Evolutionary conservation across 2,888 invertebrate genomes (phyloP).

Genomic region (Agonopterix subpropinquella): DNA sequence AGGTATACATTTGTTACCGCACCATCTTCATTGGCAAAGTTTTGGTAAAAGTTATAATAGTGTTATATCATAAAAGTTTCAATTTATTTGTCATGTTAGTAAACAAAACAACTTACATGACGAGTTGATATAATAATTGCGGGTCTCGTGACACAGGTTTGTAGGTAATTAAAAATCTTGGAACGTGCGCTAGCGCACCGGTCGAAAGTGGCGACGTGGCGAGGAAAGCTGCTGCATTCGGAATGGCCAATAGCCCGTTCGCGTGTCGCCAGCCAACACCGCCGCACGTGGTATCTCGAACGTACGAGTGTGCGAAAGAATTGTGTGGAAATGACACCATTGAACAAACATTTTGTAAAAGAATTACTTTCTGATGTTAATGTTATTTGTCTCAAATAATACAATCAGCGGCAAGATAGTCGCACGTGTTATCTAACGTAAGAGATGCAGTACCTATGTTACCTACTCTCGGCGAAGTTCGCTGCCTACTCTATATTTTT

Average conservation of each 20-base stretch:
- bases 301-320: background rate
- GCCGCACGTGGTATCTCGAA: background rate
- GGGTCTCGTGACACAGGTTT: conserved; percentile 26
- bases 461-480: no score
- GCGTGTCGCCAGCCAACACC: conserved; percentile 1
- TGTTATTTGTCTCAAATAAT: no score
- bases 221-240: conserved; percentile 60
- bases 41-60: no score
- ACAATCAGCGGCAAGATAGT: no score
- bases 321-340: background rate
- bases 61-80: no score
- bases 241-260: conserved; percentile 45
- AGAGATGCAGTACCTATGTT: no score
- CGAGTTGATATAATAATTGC: conserved; percentile 13
- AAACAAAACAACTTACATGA: conserved; percentile 15
- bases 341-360: no score
- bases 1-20: no score
- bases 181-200: conserved; percentile 36
- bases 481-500: no score
- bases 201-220: conserved; percentile 68
- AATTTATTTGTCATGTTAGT: conserved; percentile 1
- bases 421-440: no score
- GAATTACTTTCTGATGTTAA: no score
- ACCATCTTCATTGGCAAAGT: no score
- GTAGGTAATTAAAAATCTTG: conserved; percentile 59